A percentile compares a stretch with the other conserved stretches of the same genome.
Evolutionary conservation across 2,113 vertebrate genomes (phyloP).

Genomic region (Trachemys scripta): DNA sequence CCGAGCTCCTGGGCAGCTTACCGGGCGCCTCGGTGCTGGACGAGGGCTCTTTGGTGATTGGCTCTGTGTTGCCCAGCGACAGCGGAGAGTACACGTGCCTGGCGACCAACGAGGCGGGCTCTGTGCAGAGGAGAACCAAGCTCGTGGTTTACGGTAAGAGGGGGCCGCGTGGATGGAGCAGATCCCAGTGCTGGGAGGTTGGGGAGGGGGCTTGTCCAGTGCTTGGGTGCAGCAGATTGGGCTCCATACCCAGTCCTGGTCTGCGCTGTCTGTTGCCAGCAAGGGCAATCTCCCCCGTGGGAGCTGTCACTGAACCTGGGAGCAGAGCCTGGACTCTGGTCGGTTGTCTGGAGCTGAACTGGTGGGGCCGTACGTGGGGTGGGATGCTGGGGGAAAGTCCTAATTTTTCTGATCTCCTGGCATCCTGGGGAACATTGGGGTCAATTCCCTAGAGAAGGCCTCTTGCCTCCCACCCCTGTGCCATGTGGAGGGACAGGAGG

Average conservation of each 20-base stretch:
- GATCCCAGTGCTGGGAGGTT: neutral
- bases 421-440: neutral
- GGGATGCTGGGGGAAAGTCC: neutral
- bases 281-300: neutral
- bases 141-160: constrained; percentile 86
- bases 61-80: constrained; percentile 79
- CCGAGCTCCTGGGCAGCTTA: constrained; percentile 78
- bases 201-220: too few relatives aligned
- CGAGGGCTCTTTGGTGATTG: constrained; percentile 85
- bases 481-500: neutral
- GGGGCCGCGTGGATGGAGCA: neutral
- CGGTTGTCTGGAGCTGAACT: neutral
- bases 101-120: constrained; percentile 88
- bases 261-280: neutral
- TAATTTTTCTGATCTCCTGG: neutral
- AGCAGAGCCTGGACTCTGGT: neutral
- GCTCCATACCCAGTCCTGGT: too few relatives aligned
- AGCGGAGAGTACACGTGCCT: constrained; percentile 88
- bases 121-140: constrained; percentile 82
- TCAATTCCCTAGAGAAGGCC: too few relatives aligned
- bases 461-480: neutral
- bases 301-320: neutral
- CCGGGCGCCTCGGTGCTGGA: constrained; percentile 77
- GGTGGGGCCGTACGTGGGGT: neutral
- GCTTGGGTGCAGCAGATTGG: neutral